Evolutionary conservation across 2,888 invertebrate species (phyloP).

Genomic region (Cheilosia impressa): DNA sequence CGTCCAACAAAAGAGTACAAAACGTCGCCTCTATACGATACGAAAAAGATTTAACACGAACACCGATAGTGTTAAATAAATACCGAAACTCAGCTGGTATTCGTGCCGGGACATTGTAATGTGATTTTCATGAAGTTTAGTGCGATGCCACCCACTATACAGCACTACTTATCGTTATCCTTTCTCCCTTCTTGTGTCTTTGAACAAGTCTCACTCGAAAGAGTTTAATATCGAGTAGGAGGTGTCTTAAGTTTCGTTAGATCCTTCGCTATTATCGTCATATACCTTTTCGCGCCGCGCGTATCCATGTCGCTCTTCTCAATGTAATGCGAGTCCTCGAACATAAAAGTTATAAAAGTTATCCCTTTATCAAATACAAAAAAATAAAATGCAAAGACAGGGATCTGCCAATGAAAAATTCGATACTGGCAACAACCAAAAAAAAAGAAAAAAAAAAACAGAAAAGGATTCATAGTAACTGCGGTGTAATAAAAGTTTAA

Average conservation of each 20-base stretch:
- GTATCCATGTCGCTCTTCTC: slow-evolving; percentile 27
- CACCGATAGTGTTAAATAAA: slow-evolving; percentile 57
- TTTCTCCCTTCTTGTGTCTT: not conserved
- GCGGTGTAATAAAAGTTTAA: slow-evolving; percentile 74
- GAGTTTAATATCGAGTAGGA: slow-evolving; percentile 48
- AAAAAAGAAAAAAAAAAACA: slow-evolving; percentile 18
- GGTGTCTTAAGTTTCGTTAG: slow-evolving; percentile 60
- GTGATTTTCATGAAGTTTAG: slow-evolving; percentile 71
- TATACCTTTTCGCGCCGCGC: slow-evolving; percentile 11
- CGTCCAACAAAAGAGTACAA: slow-evolving; percentile 1
- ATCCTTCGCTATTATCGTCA: slow-evolving; percentile 62
- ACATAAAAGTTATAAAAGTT: slow-evolving; percentile 72
- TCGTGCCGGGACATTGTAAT: slow-evolving; percentile 67
- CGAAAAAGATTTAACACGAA: slow-evolving; percentile 50
- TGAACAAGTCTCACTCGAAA: slow-evolving; percentile 5
- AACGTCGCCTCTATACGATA: slow-evolving; percentile 40
- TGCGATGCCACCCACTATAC: slow-evolving; percentile 38
- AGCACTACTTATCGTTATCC: slow-evolving; percentile 31
- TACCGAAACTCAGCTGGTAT: slow-evolving; percentile 52
- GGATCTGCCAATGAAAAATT: slow-evolving; percentile 41
- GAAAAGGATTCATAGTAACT: slow-evolving; percentile 71
- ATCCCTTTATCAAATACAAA: slow-evolving; percentile 45
- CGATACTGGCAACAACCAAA: slow-evolving; percentile 20
- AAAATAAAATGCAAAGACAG: slow-evolving; percentile 8
- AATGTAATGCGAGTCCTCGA: slow-evolving; percentile 67